Conservation (phyloP, 1,140 invertebrate species). For the Chrysomallon squamiferum region DNA sequence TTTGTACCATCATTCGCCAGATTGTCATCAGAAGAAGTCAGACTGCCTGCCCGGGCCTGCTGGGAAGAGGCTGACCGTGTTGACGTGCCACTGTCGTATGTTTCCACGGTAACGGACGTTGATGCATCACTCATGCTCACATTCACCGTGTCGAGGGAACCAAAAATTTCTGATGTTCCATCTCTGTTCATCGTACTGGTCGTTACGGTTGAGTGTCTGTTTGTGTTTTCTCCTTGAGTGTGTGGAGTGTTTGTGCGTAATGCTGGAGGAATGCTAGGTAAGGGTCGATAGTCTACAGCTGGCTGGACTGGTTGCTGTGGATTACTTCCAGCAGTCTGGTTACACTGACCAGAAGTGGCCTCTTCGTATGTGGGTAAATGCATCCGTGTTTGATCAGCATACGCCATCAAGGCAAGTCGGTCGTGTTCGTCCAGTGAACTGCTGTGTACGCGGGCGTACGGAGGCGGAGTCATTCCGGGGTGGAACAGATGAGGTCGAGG, state of each 20-base stretch:
- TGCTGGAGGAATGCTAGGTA: conserved; percentile 51
- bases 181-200: conserved; percentile 57
- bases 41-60: conserved; percentile 54
- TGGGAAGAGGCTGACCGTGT: conserved; percentile 53
- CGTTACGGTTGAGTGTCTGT: conserved; percentile 54
- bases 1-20: conserved; percentile 51
- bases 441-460: conserved; percentile 50
- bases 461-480: conserved; percentile 42
- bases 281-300: conserved; percentile 38
- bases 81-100: conserved; percentile 51
- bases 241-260: conserved; percentile 22
- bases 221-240: conserved; percentile 29
- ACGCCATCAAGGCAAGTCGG: conserved; percentile 56
- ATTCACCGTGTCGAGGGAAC: conserved; percentile 59
- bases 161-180: conserved; percentile 54
- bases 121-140: conserved; percentile 58
- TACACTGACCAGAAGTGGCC: conserved; percentile 31
- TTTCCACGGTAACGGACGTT: conserved; percentile 53
- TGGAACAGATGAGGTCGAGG: conserved; percentile 43
- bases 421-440: conserved; percentile 55
- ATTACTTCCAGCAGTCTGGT: conserved; percentile 5
- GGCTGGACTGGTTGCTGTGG: conserved; percentile 6
- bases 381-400: conserved; percentile 47
- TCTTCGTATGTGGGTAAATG: conserved; percentile 58
- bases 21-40: conserved; percentile 53